Percentiles rank a stretch among this genome's conserved stretches.
Conservation (phyloP, 2,888 invertebrate genomes). For the Chymomyza fuscimana region DNA sequence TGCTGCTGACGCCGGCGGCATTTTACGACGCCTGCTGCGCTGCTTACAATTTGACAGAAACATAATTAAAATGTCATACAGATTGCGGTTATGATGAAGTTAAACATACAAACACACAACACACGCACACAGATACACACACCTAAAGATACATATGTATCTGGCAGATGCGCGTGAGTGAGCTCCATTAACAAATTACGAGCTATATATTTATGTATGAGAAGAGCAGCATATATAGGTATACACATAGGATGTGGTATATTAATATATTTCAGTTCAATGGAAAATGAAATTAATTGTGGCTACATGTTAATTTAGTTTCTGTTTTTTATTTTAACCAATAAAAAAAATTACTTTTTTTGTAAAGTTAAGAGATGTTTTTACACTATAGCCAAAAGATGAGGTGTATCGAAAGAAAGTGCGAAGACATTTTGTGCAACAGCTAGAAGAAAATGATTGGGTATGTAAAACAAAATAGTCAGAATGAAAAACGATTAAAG, state of each 20-base stretch:
- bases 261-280: slow-evolving; percentile 1
- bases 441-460: too few species aligned
- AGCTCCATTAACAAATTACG: slow-evolving; percentile 59
- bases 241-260: background rate
- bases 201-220: background rate
- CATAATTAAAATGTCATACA: slow-evolving; percentile 73
- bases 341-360: background rate
- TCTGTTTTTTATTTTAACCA: background rate
- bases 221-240: background rate
- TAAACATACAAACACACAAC: slow-evolving; percentile 11
- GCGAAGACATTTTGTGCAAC: too few species aligned
- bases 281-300: background rate
- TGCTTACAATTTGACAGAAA: slow-evolving; percentile 63
- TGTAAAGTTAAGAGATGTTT: too few species aligned
- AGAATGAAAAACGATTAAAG: too few species aligned
- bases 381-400: too few species aligned
- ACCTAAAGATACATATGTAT: slow-evolving; percentile 12
- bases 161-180: slow-evolving; percentile 46
- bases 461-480: too few species aligned
- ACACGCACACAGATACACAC: background rate
- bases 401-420: too few species aligned
- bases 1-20: slow-evolving; percentile 19
- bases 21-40: slow-evolving; percentile 14
- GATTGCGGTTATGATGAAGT: slow-evolving; percentile 42
- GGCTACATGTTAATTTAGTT: background rate